Evolutionary conservation across 1,140 invertebrate genomes (phyloP).

Genomic region (Halesus radiatus): DNA sequence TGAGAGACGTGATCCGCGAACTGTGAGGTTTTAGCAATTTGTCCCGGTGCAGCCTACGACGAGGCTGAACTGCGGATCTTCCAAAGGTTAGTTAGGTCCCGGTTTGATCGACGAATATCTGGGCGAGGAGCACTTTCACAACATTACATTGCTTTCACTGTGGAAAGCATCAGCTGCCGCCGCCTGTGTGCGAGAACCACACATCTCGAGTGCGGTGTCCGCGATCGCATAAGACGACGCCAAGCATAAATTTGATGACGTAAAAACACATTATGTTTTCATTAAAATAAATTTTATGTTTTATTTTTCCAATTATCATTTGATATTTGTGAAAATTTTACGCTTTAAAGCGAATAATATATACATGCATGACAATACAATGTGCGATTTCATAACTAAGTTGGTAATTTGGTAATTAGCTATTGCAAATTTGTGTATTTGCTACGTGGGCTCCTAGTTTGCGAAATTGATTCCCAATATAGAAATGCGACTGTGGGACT

Average conservation of each 20-base stretch:
- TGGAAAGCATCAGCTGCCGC: conserved; percentile 44
- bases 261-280: conserved; percentile 19
- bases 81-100: conserved; percentile 54
- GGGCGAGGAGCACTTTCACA: conserved; percentile 52
- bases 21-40: neutral
- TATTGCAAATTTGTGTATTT: neutral
- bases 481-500: neutral
- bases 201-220: conserved; percentile 36
- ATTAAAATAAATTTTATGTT: neutral
- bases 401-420: conserved; percentile 1
- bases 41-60: neutral
- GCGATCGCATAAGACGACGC: neutral
- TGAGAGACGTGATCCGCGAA: neutral
- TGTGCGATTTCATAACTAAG: conserved; percentile 14
- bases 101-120: conserved; percentile 49
- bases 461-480: neutral
- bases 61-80: conserved; percentile 16
- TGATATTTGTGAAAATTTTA: neutral
- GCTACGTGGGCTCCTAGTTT: no score
- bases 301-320: conserved; percentile 1
- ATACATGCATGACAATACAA: conserved; percentile 20
- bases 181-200: neutral
- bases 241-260: conserved; percentile 2
- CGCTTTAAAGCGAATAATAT: conserved; percentile 15
- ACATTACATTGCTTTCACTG: conserved; percentile 48